Conservation (phyloP, 2,113 vertebrate genomes). For the Cyanoderma ruficeps region DNA sequence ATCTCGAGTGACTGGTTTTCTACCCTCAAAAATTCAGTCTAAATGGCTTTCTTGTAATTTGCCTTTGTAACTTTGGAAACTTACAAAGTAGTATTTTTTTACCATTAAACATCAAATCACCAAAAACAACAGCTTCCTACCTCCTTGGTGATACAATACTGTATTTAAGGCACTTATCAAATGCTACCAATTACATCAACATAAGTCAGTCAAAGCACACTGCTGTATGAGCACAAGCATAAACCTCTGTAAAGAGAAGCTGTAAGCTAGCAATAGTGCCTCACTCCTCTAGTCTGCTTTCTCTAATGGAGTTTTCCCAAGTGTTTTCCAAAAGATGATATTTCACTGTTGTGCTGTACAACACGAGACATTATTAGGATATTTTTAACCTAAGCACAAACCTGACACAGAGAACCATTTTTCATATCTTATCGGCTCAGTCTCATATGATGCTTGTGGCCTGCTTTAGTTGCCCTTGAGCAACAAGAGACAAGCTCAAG, state of each 20-base stretch:
- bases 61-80: not conserved
- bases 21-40: not conserved
- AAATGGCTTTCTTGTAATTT: not conserved
- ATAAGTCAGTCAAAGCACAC: fast-evolving
- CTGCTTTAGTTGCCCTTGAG: not conserved
- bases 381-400: not conserved
- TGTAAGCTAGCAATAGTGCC: not conserved
- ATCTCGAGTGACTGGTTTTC: not conserved
- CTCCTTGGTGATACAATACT: not conserved
- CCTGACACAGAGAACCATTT: not conserved
- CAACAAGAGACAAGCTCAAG: not conserved
- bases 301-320: not conserved
- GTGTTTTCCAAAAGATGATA: not conserved
- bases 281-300: not conserved
- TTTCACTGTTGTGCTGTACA: not conserved
- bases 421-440: not conserved
- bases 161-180: not conserved
- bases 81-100: not conserved
- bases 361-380: not conserved
- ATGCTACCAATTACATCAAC: not conserved
- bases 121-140: not conserved
- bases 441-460: not conserved
- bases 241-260: not conserved
- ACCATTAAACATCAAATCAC: not conserved
- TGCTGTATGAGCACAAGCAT: not conserved